Percentiles rank a stretch among this genome's conserved stretches.
phyloP scores from a whole-genome alignment of 2,113 vertebrate species.

The Cardinalis cardinalis region DNA sequence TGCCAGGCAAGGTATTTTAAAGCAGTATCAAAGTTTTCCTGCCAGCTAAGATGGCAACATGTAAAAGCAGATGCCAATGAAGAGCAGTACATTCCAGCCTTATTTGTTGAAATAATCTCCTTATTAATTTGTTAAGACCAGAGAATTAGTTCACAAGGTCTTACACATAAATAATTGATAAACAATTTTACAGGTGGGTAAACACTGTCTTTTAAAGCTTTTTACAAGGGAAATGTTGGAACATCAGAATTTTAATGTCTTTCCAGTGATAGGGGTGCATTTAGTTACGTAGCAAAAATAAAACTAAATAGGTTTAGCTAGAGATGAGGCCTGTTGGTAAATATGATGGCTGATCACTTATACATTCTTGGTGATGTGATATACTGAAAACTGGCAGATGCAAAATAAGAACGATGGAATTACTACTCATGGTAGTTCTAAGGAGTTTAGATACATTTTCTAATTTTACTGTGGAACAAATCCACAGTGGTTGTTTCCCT shows the following conservation, averaged over 20 bases:
- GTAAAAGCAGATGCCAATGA: neutral
- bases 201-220: conserved; percentile 7
- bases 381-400: neutral
- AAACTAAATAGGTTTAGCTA: neutral
- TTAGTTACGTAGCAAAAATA: neutral
- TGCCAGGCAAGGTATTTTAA: neutral
- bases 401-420: neutral
- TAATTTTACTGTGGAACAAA: conserved; percentile 6
- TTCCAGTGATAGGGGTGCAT: neutral
- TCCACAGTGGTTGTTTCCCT: neutral
- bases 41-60: neutral
- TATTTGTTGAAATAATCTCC: conserved; percentile 23
- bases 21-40: conserved; percentile 3
- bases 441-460: neutral
- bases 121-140: conserved; percentile 41
- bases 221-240: neutral
- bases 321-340: neutral
- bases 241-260: neutral
- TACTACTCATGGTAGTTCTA: neutral
- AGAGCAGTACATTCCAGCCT: neutral
- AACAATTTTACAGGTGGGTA: conserved; percentile 24
- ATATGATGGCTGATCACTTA: neutral
- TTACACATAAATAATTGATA: conserved; percentile 19
- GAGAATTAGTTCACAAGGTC: neutral
- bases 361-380: neutral